A percentile compares a stretch with the other conserved stretches of the same genome.
These are phyloP conservation scores for Cranoglanis bouderius DNA, from an alignment of 2,113 vertebrate genomes.

Conservation along the genomic window DNA sequence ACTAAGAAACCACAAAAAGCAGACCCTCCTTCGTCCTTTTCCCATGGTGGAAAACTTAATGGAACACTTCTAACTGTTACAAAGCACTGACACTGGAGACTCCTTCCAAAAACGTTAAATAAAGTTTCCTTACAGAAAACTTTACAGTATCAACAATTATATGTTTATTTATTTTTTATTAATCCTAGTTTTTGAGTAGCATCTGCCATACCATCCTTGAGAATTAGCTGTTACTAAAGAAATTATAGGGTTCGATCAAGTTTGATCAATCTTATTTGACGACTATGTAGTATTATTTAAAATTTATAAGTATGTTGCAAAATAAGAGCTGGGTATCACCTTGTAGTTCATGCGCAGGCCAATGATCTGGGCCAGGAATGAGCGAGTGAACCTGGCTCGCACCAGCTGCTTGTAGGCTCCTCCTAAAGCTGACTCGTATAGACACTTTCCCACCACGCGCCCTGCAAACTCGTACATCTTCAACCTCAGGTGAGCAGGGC, in stretches of 20 bases:
- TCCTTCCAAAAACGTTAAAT: neutral
- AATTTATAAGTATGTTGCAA: neutral
- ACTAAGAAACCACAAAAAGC: neutral
- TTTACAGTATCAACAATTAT: neutral
- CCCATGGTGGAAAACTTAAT: too few species aligned
- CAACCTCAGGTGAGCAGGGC: constrained; percentile 82
- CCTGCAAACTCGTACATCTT: constrained; percentile 97
- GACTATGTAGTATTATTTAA: neutral
- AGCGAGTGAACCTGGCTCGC: constrained; percentile 93
- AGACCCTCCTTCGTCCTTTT: neutral
- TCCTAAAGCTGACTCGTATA: constrained; percentile 95
- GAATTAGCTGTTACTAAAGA: neutral
- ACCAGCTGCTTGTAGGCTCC: constrained; percentile 94
- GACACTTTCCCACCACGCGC: constrained; percentile 93
- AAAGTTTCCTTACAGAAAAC: neutral
- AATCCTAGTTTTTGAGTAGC: neutral
- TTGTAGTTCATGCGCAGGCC: constrained; percentile 99
- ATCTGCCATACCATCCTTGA: neutral
- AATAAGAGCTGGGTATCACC: constrained; percentile 60
- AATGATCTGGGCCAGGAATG: constrained; percentile 97
- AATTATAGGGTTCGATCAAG: neutral
- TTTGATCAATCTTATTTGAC: neutral
- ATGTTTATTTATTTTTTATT: too few species aligned
- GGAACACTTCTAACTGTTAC: neutral
- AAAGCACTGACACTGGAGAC: neutral